Evolutionary conservation across 2,888 invertebrate genomes (phyloP).

Genomic region (Cheilosia scutellata): DNA sequence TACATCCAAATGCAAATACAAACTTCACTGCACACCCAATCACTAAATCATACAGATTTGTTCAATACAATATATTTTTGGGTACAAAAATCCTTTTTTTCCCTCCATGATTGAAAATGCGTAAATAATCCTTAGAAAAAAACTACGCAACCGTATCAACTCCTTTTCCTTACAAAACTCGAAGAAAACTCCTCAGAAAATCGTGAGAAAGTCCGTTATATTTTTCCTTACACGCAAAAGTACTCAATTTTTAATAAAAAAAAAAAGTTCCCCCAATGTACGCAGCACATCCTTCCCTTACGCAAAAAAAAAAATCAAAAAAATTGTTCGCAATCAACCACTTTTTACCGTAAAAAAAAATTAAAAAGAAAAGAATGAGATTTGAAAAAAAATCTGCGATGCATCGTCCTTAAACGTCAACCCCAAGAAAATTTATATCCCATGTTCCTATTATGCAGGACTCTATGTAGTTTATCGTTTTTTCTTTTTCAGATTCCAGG

Average conservation of each 20-base stretch:
- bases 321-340: constrained; percentile 73
- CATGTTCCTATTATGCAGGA: constrained; percentile 62
- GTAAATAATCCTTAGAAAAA: constrained; percentile 62
- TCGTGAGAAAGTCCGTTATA: constrained; percentile 75
- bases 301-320: constrained; percentile 36
- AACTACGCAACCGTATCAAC: constrained; percentile 52
- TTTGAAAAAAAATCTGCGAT: constrained; percentile 29
- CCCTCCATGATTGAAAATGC: constrained; percentile 51
- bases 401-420: constrained; percentile 68
- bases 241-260: constrained; percentile 28
- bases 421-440: constrained; percentile 44
- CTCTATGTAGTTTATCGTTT: constrained; percentile 12
- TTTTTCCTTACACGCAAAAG: constrained; percentile 28
- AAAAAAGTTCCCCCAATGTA: constrained; percentile 36
- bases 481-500: constrained; percentile 48
- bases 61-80: constrained; percentile 41
- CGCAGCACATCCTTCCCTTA: constrained; percentile 15
- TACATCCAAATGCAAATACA: not conserved
- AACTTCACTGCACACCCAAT: not conserved
- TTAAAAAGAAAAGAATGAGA: constrained; percentile 29
- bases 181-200: constrained; percentile 47
- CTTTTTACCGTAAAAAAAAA: constrained; percentile 68
- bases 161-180: constrained; percentile 16
- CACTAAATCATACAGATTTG: constrained; percentile 16
- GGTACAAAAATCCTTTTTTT: constrained; percentile 51